These are phyloP conservation scores for Aspidoscelis tigris DNA, from an alignment of 2,113 vertebrate genomes.

Conservation along the genomic window DNA sequence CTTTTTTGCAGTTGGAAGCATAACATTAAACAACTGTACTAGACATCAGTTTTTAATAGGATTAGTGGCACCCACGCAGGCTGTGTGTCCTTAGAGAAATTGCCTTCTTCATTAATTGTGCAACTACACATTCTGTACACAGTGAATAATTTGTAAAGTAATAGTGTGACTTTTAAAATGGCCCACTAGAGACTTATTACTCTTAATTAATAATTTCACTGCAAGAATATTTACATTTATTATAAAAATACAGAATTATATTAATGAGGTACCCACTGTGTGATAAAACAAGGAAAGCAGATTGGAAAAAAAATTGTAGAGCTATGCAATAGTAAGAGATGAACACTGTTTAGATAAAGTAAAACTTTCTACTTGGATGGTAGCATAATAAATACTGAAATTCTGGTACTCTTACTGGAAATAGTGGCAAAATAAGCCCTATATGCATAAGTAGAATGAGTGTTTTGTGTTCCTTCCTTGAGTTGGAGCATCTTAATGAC, in stretches of 20 bases:
- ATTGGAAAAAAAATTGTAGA: neutral
- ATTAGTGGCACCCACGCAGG: slow-evolving; percentile 19
- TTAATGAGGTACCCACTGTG: neutral
- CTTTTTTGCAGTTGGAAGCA: rapidly evolving
- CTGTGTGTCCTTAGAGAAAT: slow-evolving; percentile 22
- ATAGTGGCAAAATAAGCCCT: neutral
- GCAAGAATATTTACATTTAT: slow-evolving; percentile 7
- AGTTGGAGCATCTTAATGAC: no score
- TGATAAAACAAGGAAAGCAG: slow-evolving; percentile 14
- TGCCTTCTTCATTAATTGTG: neutral
- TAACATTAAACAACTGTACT: slow-evolving; percentile 27
- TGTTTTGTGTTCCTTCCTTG: no score
- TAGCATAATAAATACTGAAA: neutral
- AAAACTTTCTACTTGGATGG: neutral
- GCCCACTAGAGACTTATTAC: neutral
- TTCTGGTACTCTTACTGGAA: neutral
- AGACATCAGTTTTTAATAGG: neutral
- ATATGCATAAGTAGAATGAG: no score
- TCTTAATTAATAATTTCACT: slow-evolving; percentile 40
- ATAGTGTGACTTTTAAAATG: neutral
- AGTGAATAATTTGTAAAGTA: slow-evolving; percentile 18
- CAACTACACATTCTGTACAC: neutral
- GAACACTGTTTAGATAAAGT: neutral
- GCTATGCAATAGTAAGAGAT: slow-evolving; percentile 6
- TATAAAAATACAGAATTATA: slow-evolving; percentile 1